These are phyloP conservation scores for Eurosta solidaginis DNA, from an alignment of 1,140 invertebrate species.

Conservation along the genomic window DNA sequence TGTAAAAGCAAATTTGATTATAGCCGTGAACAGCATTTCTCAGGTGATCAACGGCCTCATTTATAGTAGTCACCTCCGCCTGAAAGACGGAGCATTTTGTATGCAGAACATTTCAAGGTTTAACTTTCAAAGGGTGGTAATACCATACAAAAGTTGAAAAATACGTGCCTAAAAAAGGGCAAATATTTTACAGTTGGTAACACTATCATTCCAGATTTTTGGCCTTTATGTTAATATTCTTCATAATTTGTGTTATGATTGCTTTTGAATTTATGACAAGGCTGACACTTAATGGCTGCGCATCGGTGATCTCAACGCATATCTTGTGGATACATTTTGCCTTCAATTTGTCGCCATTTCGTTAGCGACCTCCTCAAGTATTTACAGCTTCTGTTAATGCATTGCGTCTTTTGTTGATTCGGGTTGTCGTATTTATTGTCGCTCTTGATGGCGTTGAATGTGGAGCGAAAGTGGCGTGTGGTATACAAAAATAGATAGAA, in stretches of 20 bases:
- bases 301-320: background rate
- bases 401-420: background rate
- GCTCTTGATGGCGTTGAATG: conserved; percentile 21
- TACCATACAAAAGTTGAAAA: no score
- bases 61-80: no score
- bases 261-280: conserved; percentile 27
- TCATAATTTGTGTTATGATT: conserved; percentile 26
- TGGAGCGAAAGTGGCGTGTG: conserved; percentile 27
- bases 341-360: background rate
- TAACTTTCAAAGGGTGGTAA: no score
- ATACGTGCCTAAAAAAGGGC: no score
- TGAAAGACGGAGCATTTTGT: no score
- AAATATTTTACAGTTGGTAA: no score
- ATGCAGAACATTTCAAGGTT: no score
- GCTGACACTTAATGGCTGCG: conserved; percentile 16
- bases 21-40: no score
- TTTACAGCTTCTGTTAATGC: conserved; percentile 4
- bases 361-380: background rate
- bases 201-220: no score
- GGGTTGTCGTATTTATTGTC: conserved; percentile 18
- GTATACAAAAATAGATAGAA: background rate
- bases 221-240: no score
- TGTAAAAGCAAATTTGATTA: no score
- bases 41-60: no score
- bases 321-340: background rate